Evolutionary conservation across 2,113 vertebrate species (phyloP).

Genomic region (Laticauda laticaudata): DNA sequence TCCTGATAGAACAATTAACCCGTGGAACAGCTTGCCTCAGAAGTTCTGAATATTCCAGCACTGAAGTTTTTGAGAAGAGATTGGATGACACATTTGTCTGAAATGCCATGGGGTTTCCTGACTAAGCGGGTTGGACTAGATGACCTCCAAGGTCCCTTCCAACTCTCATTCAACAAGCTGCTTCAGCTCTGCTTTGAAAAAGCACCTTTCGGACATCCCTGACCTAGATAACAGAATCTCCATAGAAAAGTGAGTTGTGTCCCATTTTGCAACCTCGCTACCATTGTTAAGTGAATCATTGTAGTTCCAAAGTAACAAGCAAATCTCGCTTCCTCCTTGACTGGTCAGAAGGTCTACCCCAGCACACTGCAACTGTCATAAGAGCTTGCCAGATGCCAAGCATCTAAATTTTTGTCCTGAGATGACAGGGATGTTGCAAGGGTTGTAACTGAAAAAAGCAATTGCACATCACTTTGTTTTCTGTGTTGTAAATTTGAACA

Average conservation of each 20-base stretch:
- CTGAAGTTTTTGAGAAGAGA: too few species aligned
- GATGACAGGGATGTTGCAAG: not conserved
- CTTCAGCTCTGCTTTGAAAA: too few species aligned
- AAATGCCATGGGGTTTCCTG: too few species aligned
- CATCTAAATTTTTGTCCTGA: not conserved
- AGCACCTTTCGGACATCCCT: too few species aligned
- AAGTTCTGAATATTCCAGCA: too few species aligned
- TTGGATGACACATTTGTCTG: too few species aligned
- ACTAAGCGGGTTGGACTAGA: too few species aligned
- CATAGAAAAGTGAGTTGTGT: not conserved
- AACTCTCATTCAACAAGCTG: too few species aligned
- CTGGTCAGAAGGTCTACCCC: not conserved
- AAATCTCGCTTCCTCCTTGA: not conserved
- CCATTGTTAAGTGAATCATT: not conserved
- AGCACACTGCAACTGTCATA: not conserved
- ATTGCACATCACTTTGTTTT: not conserved
- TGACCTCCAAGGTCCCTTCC: too few species aligned
- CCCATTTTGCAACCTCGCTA: not conserved
- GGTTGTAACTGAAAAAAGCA: rapidly evolving
- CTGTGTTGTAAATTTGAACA: not conserved
- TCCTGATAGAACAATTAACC: too few species aligned
- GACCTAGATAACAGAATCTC: too few species aligned
- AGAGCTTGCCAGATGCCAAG: not conserved
- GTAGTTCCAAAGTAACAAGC: not conserved
- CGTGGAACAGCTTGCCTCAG: too few species aligned